A percentile compares a stretch with the other conserved stretches of the same genome.
Conservation (phyloP, 2,888 invertebrate species). For the Nomada flava region DNA sequence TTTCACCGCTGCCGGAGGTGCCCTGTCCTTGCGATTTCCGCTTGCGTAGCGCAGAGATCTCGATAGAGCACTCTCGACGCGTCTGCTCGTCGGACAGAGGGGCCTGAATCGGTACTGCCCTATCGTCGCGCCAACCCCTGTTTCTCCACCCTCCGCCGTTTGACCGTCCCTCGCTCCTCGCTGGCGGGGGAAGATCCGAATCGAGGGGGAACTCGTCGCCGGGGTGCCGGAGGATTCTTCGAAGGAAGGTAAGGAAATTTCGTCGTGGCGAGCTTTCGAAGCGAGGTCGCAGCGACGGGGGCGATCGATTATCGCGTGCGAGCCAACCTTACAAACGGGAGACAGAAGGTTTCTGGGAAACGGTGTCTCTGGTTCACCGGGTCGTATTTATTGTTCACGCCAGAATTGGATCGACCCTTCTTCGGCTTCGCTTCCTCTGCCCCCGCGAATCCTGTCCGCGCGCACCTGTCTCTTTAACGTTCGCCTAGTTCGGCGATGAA, state of each 20-base stretch:
- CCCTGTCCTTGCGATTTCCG: constrained; percentile 11
- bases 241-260: background rate
- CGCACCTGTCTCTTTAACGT: too few relatives aligned
- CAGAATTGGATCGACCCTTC: constrained; percentile 50
- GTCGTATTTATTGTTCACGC: constrained; percentile 60
- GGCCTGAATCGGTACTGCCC: constrained; percentile 40
- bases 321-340: constrained; percentile 58
- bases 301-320: constrained; percentile 73
- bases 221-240: constrained; percentile 12
- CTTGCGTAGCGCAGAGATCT: constrained; percentile 38
- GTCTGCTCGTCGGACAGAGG: constrained; percentile 64
- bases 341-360: constrained; percentile 58
- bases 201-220: background rate
- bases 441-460: too few relatives aligned
- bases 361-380: constrained; percentile 67
- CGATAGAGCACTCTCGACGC: constrained; percentile 71
- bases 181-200: background rate
- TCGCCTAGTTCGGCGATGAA: too few relatives aligned
- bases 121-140: constrained; percentile 5
- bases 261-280: background rate
- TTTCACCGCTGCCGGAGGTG: background rate
- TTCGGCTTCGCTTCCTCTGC: background rate
- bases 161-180: background rate
- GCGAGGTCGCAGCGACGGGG: constrained; percentile 39
- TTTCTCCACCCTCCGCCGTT: background rate